Conservation (phyloP, 2,888 invertebrate genomes). For the Rhimphoctona megacephalus region DNA sequence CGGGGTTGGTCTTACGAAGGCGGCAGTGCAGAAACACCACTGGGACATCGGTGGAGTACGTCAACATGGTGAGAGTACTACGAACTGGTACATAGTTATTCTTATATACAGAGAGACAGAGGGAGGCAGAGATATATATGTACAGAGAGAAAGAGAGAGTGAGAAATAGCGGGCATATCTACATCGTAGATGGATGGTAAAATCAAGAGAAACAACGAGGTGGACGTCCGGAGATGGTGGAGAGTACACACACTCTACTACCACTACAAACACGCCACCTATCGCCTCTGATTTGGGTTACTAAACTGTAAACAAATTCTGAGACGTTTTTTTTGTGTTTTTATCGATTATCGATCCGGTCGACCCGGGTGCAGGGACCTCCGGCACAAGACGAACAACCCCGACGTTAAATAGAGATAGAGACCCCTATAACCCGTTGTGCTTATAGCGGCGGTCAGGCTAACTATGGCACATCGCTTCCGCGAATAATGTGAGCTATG, state of each 20-base stretch:
- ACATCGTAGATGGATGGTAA: slow-evolving; percentile 41
- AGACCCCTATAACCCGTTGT: slow-evolving; percentile 2
- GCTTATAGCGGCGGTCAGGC: slow-evolving; percentile 36
- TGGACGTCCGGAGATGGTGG: slow-evolving; percentile 49
- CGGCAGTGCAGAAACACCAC: slow-evolving; percentile 46
- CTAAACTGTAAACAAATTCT: slow-evolving; percentile 84
- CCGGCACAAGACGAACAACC: slow-evolving; percentile 69
- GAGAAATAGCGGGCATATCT: slow-evolving; percentile 3
- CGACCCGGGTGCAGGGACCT: slow-evolving; percentile 80
- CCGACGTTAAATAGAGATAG: slow-evolving; percentile 46
- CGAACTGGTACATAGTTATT: slow-evolving; percentile 36
- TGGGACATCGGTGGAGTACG: slow-evolving; percentile 35
- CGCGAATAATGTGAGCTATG: slow-evolving; percentile 73
- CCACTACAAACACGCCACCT: slow-evolving; percentile 27
- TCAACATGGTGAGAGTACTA: slow-evolving; percentile 35
- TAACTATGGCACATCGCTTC: slow-evolving; percentile 68
- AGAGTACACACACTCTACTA: slow-evolving; percentile 6
- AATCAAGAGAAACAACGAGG: slow-evolving; percentile 45
- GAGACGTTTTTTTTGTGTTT: slow-evolving; percentile 73
- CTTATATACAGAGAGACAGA: slow-evolving; percentile 14
- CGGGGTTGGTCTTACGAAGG: slow-evolving; percentile 50
- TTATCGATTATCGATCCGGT: slow-evolving; percentile 82
- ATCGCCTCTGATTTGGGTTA: slow-evolving; percentile 81
- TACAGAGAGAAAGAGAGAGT: slow-evolving; percentile 31
- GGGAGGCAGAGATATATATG: background rate